Conservation (phyloP, 2,888 invertebrate genomes). For the Criorhina ranunculi region DNA sequence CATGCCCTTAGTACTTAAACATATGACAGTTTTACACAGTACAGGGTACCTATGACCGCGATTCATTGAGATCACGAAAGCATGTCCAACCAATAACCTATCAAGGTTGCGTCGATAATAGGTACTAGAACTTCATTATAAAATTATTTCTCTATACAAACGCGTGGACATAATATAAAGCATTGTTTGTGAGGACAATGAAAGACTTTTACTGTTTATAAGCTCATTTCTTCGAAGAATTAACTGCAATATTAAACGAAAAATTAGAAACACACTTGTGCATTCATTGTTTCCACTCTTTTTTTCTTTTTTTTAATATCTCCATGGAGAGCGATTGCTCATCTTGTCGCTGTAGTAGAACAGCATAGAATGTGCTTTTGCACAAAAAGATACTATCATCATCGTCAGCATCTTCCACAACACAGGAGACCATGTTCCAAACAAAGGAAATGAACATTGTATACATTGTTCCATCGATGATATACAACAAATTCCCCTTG, state of each 20-base stretch:
- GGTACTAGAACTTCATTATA: too few species aligned
- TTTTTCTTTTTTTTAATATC: slow-evolving; percentile 30
- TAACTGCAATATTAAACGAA: neutral
- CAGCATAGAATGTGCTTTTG: slow-evolving; percentile 43
- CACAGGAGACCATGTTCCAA: slow-evolving; percentile 62
- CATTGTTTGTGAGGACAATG: too few species aligned
- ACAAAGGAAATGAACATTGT: slow-evolving; percentile 69
- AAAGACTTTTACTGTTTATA: neutral
- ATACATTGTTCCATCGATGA: slow-evolving; percentile 67
- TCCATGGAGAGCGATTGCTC: slow-evolving; percentile 47
- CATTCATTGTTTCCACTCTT: slow-evolving; percentile 22
- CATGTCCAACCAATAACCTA: too few species aligned
- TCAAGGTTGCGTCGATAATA: too few species aligned
- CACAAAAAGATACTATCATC: slow-evolving; percentile 46
- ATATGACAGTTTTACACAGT: too few species aligned
- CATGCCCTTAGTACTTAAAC: too few species aligned
- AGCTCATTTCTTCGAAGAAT: neutral
- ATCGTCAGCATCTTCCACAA: slow-evolving; percentile 38
- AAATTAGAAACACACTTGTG: neutral
- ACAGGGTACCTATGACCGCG: too few species aligned
- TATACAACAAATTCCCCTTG: slow-evolving; percentile 52
- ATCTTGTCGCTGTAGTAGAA: slow-evolving; percentile 48
- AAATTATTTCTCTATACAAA: too few species aligned
- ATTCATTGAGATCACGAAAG: too few species aligned
- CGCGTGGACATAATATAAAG: too few species aligned